Evolutionary conservation across 2,113 vertebrate genomes (phyloP).

Genomic region (Chionis minor): DNA sequence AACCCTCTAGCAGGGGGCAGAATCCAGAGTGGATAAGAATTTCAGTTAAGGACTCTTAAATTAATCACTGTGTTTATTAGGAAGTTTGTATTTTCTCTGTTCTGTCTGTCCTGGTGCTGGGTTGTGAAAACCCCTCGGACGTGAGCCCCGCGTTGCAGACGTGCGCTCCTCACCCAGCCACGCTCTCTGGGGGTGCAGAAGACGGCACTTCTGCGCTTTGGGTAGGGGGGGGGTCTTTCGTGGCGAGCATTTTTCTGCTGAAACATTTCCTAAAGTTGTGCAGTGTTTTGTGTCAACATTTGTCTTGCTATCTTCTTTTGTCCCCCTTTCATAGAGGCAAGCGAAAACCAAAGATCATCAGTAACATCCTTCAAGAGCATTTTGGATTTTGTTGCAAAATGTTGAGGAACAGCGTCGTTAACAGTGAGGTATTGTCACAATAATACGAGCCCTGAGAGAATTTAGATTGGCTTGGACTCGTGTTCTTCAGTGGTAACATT

Average conservation of each 20-base stretch:
- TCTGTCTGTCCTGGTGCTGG: neutral
- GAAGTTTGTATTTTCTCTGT: neutral
- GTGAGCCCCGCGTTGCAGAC: accelerated
- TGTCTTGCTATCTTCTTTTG: neutral
- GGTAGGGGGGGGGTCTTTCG: neutral
- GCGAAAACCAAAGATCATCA: neutral
- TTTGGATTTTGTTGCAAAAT: neutral
- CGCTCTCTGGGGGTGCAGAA: neutral
- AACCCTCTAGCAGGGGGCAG: neutral
- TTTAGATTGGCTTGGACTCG: neutral
- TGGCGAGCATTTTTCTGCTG: neutral
- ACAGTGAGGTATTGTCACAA: neutral
- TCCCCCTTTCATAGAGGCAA: neutral
- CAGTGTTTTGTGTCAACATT: neutral
- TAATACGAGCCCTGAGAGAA: neutral
- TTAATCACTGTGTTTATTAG: neutral
- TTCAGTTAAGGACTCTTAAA: neutral
- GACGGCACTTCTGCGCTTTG: neutral
- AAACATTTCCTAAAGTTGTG: neutral
- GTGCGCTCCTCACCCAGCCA: no score
- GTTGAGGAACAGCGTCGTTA: neutral
- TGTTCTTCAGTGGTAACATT: neutral
- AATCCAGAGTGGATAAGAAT: neutral
- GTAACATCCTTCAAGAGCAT: neutral
- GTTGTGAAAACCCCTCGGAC: neutral